Evolutionary conservation across 2,797 vertebrate genomes (phyloP).

Genomic region (Pipistrellus nathusii): DNA sequence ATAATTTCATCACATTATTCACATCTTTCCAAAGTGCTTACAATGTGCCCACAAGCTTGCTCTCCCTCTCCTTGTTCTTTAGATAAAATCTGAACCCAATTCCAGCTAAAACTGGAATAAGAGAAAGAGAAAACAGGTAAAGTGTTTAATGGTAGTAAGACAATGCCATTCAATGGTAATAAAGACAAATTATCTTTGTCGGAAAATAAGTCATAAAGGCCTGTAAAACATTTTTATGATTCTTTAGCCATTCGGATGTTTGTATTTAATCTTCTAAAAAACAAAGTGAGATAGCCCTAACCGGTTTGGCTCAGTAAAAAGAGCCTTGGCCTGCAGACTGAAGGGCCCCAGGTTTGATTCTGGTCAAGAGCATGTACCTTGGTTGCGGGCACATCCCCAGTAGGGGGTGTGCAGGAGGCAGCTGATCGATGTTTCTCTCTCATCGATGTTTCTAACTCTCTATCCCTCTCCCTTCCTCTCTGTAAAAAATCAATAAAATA

Average conservation of each 20-base stretch:
- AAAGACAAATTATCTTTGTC: neutral
- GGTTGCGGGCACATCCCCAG: too few species aligned
- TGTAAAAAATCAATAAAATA: too few species aligned
- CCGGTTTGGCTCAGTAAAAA: too few species aligned
- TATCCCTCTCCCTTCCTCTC: too few species aligned
- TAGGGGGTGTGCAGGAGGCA: too few species aligned
- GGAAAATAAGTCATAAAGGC: neutral
- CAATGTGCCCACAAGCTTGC: neutral
- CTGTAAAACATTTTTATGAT: neutral
- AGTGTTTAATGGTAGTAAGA: neutral
- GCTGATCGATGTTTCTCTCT: too few species aligned
- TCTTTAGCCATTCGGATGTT: neutral
- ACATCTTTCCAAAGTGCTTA: neutral
- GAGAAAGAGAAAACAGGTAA: neutral
- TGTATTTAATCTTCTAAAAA: neutral
- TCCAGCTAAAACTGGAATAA: neutral
- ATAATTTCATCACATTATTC: neutral
- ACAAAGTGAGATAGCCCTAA: neutral
- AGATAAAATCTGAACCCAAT: neutral
- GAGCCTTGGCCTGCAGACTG: too few species aligned
- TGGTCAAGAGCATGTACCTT: too few species aligned
- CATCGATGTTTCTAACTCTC: too few species aligned
- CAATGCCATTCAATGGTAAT: neutral
- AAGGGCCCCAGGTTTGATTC: too few species aligned
- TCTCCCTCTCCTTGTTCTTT: neutral